A percentile compares a stretch with the other conserved stretches of the same genome.
Evolutionary conservation across 1,140 invertebrate genomes (phyloP).

Genomic region (Ctenoplectra terminalis): DNA sequence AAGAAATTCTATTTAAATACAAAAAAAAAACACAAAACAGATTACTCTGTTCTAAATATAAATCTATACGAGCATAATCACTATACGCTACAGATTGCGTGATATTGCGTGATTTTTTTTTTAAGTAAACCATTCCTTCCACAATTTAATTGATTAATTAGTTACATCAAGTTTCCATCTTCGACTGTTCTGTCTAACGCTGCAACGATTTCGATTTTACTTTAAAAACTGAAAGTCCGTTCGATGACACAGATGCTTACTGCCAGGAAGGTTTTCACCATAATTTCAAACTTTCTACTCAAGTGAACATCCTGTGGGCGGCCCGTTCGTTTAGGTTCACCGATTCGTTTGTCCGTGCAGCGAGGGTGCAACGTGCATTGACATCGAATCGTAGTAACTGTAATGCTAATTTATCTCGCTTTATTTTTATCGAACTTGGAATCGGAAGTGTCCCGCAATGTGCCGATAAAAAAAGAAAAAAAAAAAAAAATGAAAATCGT

Average conservation of each 20-base stretch:
- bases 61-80: background rate
- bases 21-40: too few relatives aligned
- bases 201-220: conserved; percentile 24
- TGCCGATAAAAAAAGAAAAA: background rate
- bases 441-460: background rate
- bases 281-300: conserved; percentile 75
- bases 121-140: too few relatives aligned
- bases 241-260: conserved; percentile 64
- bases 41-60: background rate
- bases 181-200: background rate
- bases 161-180: background rate
- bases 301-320: conserved; percentile 74
- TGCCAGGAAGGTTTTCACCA: conserved; percentile 72
- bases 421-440: background rate
- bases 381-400: conserved; percentile 30
- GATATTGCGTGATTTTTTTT: too few relatives aligned
- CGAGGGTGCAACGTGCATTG: conserved; percentile 53
- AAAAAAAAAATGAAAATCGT: too few relatives aligned
- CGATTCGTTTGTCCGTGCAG: conserved; percentile 67
- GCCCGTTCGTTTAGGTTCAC: conserved; percentile 71
- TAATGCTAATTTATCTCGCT: conserved; percentile 17
- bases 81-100: background rate
- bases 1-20: too few relatives aligned
- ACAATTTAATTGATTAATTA: background rate
- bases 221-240: conserved; percentile 66